Base-by-base conservation (phyloP, 2,113 vertebrate genomes). In the Brachyhypopomus occidentalis region DNA sequence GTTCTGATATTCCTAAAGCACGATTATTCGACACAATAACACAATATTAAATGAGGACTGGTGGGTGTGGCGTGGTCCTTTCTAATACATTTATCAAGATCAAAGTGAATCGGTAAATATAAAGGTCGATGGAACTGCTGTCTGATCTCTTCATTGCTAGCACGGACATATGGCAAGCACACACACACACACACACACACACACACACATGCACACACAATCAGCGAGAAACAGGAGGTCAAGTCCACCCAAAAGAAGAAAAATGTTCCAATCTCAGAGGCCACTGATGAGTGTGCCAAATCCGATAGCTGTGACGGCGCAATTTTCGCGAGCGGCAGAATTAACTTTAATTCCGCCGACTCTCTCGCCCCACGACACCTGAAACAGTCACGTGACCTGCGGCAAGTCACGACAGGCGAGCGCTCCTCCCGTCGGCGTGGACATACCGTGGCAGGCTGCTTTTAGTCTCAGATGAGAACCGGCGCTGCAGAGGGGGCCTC, bases 391-490 rank as follows among this genome's bases (percentile, higher is more conserved):
- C 20, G 25, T 75, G 63, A 81, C 58, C 52, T 22, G 25, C 11
- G n/a, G 72, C 16, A 7, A 66, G 79, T 80, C 60, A 59, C 64
- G 79, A 80, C 22, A 2, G 45, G 70, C 19, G 5, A 30, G 41
- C 11, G 45, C 34, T 59, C 45, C 17, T 36, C 30, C 64, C 7
- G 30, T 66, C 70, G 38, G n/a, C 58, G 58, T 75, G 30, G 30
- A 78, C 59, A 38, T 59, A 70, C 71, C 27, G 69, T n/a, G 36
- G 34, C 73, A n/a, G 69, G 64, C 63, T 79, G 79, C 79, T 82
- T 85, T 82, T 85, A 83, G 77, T 79, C 36, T 59, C 66, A 8
- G 22, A 62, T 41, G 25, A 22, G 75, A 76, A 63, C 67, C 45
- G 63, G 48, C 45, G 34, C 62, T 75, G 75, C 36, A 58, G 62